Conservation (phyloP, 2,113 vertebrate species). For the Pica pica region DNA sequence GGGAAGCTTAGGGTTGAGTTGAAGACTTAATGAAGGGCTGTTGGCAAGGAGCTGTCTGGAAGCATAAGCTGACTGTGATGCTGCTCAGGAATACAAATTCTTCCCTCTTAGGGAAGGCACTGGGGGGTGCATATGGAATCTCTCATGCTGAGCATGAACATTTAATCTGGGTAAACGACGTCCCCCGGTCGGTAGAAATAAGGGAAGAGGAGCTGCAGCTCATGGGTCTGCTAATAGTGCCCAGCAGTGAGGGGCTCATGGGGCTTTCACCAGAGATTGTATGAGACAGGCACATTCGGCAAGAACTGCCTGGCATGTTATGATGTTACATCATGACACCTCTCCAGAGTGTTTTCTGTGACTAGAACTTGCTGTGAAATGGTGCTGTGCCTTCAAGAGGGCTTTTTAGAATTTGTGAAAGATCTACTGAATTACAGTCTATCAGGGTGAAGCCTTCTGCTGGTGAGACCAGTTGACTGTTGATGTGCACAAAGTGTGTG, state of each 20-base stretch:
- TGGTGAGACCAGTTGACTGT: background rate
- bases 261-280: background rate
- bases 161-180: background rate
- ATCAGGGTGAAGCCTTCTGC: background rate
- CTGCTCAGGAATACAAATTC: background rate
- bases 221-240: background rate
- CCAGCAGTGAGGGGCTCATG: background rate
- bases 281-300: background rate
- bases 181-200: background rate
- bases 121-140: background rate
- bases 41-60: conserved; percentile 13
- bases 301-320: background rate
- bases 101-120: background rate
- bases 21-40: background rate
- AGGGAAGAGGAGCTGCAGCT: background rate
- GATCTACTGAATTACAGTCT: background rate
- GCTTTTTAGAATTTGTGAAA: background rate
- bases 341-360: background rate
- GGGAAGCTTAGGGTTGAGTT: background rate
- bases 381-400: background rate
- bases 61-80: background rate
- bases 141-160: background rate
- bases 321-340: background rate
- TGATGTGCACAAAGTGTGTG: background rate
- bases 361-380: background rate